Percentiles rank a stretch among this genome's conserved stretches.
Evolutionary conservation across 2,888 invertebrate genomes (phyloP).

Genomic region (Ametastegia equiseti): DNA sequence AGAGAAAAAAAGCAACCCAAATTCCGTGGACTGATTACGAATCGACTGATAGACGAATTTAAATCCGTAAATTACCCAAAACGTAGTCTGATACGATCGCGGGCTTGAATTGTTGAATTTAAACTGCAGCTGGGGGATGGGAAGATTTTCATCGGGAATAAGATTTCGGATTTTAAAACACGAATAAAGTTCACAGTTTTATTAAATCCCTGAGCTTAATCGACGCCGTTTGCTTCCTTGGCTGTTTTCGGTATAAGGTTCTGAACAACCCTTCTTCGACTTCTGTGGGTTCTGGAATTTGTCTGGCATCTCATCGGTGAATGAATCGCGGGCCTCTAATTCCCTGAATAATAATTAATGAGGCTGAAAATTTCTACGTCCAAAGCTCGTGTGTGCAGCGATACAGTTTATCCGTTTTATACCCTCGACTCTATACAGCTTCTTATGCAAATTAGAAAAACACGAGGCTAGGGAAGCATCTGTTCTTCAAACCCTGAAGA

Average conservation of each 20-base stretch:
- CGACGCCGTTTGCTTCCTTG: no score
- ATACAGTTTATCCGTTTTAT: neutral
- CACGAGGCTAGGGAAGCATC: conserved; percentile 58
- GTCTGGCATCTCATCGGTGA: neutral
- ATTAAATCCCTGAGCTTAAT: conserved; percentile 6
- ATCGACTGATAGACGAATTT: neutral
- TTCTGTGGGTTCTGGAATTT: neutral
- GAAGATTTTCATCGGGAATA: conserved; percentile 4
- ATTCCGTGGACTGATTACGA: neutral
- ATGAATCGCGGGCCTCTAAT: neutral
- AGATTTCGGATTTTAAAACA: conserved; percentile 23
- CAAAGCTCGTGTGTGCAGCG: neutral
- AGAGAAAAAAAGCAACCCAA: neutral
- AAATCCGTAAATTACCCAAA: conserved; percentile 16
- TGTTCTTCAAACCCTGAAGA: conserved; percentile 61
- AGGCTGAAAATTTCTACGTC: neutral
- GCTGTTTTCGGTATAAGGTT: no score
- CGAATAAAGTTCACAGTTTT: conserved; percentile 13
- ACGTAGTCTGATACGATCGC: neutral
- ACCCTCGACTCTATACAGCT: neutral
- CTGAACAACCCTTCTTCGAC: neutral
- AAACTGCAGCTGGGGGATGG: neutral
- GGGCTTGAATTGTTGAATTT: conserved; percentile 42
- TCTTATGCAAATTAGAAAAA: conserved; percentile 65
- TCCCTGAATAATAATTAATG: neutral